These are phyloP conservation scores for Dendrophyllia cribrosa DNA, from an alignment of 64 coral and sea anemone genomes.

Conservation along the genomic window DNA sequence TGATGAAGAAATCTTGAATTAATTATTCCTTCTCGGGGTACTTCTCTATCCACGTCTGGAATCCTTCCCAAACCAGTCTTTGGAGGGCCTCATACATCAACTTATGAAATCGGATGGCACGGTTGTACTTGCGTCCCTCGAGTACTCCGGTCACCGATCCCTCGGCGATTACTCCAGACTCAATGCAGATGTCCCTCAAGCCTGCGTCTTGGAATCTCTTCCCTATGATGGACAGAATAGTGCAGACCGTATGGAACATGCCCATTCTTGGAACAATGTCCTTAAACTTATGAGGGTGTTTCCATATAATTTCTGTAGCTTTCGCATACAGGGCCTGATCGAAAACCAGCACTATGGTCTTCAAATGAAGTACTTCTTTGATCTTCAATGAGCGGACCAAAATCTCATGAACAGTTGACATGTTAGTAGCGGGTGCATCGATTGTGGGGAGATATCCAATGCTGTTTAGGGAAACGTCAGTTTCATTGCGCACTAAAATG, in stretches of 20 bases:
- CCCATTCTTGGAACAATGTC: constrained; percentile 36
- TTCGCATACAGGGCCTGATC: constrained; percentile 69
- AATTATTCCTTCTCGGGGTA: neutral
- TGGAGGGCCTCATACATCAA: constrained; percentile 54
- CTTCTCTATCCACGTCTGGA: neutral
- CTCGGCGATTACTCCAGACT: constrained; percentile 38
- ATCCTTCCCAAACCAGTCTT: constrained; percentile 31
- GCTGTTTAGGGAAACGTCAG: constrained; percentile 3
- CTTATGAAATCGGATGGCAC: constrained; percentile 59
- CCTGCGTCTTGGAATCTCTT: constrained; percentile 54
- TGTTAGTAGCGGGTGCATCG: constrained; percentile 46
- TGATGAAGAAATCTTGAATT: neutral
- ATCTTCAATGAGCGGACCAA: constrained; percentile 20
- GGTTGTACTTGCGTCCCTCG: constrained; percentile 59
- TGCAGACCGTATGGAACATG: constrained; percentile 41
- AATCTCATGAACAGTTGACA: constrained; percentile 57
- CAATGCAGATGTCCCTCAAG: constrained; percentile 21
- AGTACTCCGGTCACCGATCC: constrained; percentile 53
- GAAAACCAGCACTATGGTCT: constrained; percentile 52
- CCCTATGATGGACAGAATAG: constrained; percentile 29
- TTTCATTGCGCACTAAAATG: constrained; percentile 31
- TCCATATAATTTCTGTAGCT: constrained; percentile 17
- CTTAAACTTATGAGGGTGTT: constrained; percentile 5
- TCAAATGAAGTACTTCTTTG: constrained; percentile 21
- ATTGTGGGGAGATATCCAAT: constrained; percentile 55